Percentiles rank a stretch among this genome's conserved stretches.
Conservation (phyloP, 2,888 invertebrate species). For the Subacronicta megacephala region DNA sequence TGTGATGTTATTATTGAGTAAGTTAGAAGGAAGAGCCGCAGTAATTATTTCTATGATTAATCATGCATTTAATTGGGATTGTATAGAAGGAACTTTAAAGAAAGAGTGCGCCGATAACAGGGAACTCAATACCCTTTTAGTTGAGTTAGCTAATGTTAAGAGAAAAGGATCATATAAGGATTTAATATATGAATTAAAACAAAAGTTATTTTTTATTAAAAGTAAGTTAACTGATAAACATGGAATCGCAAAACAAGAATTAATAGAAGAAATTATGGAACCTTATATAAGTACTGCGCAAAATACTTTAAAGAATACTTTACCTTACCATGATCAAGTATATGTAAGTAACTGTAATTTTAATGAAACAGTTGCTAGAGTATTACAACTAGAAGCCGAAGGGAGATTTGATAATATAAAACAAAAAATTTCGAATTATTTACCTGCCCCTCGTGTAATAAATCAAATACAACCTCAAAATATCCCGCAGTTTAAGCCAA, state of each 20-base stretch:
- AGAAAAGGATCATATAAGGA: neutral
- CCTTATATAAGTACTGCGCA: neutral
- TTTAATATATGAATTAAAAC: neutral
- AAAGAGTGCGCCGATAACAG: neutral
- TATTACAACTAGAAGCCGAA: too few relatives aligned
- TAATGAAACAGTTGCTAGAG: too few relatives aligned
- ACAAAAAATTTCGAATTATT: too few relatives aligned
- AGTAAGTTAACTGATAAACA: constrained; percentile 1
- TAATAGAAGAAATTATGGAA: neutral
- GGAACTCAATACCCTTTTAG: neutral
- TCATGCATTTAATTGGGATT: constrained; percentile 1
- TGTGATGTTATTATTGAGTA: neutral
- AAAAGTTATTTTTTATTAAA: constrained; percentile 3
- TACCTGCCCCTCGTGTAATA: too few relatives aligned
- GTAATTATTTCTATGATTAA: neutral
- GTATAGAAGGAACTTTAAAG: neutral
- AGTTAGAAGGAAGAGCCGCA: neutral
- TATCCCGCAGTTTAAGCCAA: too few relatives aligned
- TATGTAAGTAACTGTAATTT: too few relatives aligned
- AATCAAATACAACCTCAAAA: too few relatives aligned
- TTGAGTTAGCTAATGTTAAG: neutral
- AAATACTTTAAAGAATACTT: neutral
- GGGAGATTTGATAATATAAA: too few relatives aligned
- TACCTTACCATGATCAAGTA: neutral
- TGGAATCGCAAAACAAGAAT: neutral